Conservation (phyloP, 2,888 invertebrate species). For the Mythimna loreyi region DNA sequence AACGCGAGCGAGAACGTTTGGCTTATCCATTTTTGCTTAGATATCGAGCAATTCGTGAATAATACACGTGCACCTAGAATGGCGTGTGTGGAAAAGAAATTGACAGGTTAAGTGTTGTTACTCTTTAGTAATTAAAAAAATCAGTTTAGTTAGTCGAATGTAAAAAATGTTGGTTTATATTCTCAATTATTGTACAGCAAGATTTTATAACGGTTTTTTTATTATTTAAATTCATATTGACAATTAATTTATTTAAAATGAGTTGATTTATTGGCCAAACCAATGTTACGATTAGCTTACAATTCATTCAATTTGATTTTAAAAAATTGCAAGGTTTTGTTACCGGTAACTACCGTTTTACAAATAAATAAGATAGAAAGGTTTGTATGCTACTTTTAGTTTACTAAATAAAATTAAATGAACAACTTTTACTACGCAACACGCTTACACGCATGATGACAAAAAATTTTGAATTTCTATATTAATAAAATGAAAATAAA, state of each 20-base stretch:
- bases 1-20: slow-evolving; percentile 97
- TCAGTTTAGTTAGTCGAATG: slow-evolving; percentile 26
- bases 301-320: no score
- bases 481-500: no score
- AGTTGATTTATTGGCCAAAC: neutral
- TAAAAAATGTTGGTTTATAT: neutral
- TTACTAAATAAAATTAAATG: neutral
- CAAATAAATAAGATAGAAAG: no score
- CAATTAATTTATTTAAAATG: neutral
- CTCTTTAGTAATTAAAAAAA: neutral
- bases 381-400: neutral
- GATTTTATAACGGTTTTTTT: slow-evolving; percentile 6
- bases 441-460: neutral
- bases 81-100: slow-evolving; percentile 83
- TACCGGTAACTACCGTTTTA: no score
- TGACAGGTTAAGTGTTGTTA: slow-evolving; percentile 69
- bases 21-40: slow-evolving; percentile 94
- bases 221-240: neutral
- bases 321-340: no score
- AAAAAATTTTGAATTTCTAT: neutral
- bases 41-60: slow-evolving; percentile 78
- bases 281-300: neutral
- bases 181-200: neutral
- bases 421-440: neutral
- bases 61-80: slow-evolving; percentile 86